phyloP scores from a whole-genome alignment of 2,797 vertebrate species.

The Phoebastria nigripes region DNA sequence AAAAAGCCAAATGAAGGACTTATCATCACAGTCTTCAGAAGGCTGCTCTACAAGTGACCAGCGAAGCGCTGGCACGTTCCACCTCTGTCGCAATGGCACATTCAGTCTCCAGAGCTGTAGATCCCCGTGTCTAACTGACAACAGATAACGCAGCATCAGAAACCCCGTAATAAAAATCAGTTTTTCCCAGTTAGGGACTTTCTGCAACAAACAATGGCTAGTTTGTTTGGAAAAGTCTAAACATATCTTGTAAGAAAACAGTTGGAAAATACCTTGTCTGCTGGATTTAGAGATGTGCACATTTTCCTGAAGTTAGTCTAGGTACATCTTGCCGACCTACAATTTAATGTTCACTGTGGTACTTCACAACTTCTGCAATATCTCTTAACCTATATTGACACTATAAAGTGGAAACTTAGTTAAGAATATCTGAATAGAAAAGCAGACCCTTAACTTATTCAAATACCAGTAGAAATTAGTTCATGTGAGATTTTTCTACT shows the following conservation, averaged over 20 bases:
- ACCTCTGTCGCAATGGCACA: not conserved
- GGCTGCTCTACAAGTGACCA: not conserved
- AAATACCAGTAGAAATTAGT: not conserved
- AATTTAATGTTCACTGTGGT: not conserved
- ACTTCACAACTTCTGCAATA: not conserved
- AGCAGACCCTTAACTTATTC: not conserved
- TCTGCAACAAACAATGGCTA: not conserved
- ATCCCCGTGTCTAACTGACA: not conserved
- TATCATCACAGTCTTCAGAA: not conserved
- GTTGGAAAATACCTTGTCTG: constrained; percentile 5
- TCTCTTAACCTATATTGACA: not conserved
- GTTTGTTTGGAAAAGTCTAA: not conserved
- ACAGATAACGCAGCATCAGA: not conserved
- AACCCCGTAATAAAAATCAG: not conserved
- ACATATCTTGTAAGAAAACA: not conserved
- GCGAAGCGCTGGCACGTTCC: not conserved
- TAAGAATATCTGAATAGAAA: not conserved
- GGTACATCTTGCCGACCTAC: not conserved
- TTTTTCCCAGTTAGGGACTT: not conserved
- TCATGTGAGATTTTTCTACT: not conserved
- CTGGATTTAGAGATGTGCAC: not conserved
- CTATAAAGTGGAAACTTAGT: not conserved
- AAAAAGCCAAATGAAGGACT: not conserved
- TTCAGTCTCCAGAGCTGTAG: not conserved
- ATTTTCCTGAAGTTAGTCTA: not conserved